Base-by-base conservation (phyloP, 2,797 vertebrate species). In the Aphelocoma californica region DNA sequence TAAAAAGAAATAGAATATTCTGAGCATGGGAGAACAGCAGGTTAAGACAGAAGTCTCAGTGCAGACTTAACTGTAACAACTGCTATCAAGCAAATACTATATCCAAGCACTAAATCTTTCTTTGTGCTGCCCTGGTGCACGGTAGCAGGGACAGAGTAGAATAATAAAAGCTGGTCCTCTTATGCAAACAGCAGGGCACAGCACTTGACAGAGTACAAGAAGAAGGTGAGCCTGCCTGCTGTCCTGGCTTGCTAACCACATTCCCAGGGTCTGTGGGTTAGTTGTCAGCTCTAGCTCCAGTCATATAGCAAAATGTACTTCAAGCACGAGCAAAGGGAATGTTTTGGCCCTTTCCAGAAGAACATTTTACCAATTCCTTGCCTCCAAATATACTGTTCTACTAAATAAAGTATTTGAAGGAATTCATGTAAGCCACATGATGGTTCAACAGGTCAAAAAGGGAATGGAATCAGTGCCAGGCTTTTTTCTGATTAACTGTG, bases 111-210 rank as follows among this genome's bases (percentile, higher is more conserved):
- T 96, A 91, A 78, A 91, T 94, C 88, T 95, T 92, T 73, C 91
- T 96, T 93, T 96, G 93, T 94, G 90, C 83, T 91, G 88, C 90
- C 86, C 61, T 87, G 44, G 88, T 95, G 95, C 86, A 86, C 90
- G 75, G 86, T 74, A 74, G 83, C 78, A 81, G 90, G 71, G 72
- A 92, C 34, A 95, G 81, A 95, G 91, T 38, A 92, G 93, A 81
- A 77, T 85, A 92, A 94, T 86, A 92, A 93, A 79, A 94, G 77
- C 80, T 3, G 2, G 10, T 85, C 64, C 62, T 95, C 88, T 93
- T 92, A 83, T 81, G 94, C 93, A 96, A 96, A 93, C 90, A 96
- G 88, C 81, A 62, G 83, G 79, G 83, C 94, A 95, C 3, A 94
- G 78, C 83, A 45, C 88, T 80, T 71, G 70, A 48, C 86, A 82